phyloP scores from a whole-genome alignment of 2,888 invertebrate species.

The Ariolimax columbianus region DNA sequence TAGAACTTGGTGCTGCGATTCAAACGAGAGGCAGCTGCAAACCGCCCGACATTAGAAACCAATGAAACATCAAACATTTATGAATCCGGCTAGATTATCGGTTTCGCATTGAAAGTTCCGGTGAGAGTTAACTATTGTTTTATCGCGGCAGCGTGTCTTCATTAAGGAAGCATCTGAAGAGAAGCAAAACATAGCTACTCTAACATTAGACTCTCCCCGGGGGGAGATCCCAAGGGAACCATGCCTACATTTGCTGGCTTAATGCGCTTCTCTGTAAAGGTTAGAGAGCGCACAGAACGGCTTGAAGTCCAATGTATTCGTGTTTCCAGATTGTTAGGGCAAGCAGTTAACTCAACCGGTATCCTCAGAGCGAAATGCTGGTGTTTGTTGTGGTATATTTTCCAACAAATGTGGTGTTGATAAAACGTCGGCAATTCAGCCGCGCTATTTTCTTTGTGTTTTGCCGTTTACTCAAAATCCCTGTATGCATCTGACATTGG shows the following conservation, averaged over 20 bases:
- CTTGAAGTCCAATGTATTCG: conserved; percentile 13
- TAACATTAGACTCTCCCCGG: conserved; percentile 32
- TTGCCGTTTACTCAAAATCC: conserved; percentile 17
- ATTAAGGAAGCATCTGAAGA: conserved; percentile 40
- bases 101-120: conserved; percentile 38
- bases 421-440: not conserved
- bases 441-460: conserved; percentile 29
- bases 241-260: conserved; percentile 42
- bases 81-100: conserved; percentile 5
- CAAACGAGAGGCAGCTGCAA: conserved; percentile 33
- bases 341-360: conserved; percentile 5
- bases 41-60: conserved; percentile 21
- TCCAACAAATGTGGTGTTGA: conserved; percentile 24
- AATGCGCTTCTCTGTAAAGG: conserved; percentile 36
- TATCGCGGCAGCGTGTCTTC: conserved; percentile 44
- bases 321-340: not conserved
- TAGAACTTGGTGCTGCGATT: conserved; percentile 20
- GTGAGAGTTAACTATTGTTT: conserved; percentile 41
- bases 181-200: conserved; percentile 23
- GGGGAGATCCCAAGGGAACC: conserved; percentile 28
- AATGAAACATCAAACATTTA: conserved; percentile 47
- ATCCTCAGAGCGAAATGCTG: not conserved
- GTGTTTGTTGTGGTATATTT: conserved; percentile 24
- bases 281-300: conserved; percentile 2
- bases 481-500: not conserved